These are phyloP conservation scores for Manduca sexta DNA, from an alignment of 1,140 invertebrate species.

Conservation along the genomic window DNA sequence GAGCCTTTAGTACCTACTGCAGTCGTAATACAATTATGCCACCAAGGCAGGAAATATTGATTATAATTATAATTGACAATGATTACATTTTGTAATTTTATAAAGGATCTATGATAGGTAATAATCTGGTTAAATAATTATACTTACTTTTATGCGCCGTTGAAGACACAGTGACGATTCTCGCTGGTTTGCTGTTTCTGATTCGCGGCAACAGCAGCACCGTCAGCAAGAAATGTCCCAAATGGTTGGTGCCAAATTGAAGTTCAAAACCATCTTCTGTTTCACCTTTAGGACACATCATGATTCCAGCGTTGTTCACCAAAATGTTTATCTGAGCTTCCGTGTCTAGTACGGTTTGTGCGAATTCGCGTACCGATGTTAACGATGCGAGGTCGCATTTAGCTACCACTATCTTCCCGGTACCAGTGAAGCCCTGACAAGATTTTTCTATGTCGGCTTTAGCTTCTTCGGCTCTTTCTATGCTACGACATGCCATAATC, in stretches of 20 bases:
- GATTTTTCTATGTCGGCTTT: conserved; percentile 63
- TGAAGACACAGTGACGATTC: conserved; percentile 75
- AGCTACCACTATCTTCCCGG: conserved; percentile 75
- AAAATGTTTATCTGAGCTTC: conserved; percentile 81
- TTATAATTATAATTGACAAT: no score
- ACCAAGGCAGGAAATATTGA: no score
- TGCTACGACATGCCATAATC: conserved; percentile 83
- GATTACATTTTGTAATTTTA: no score
- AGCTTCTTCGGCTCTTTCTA: conserved; percentile 71
- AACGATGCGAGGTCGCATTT: conserved; percentile 83
- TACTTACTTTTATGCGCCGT: conserved; percentile 63
- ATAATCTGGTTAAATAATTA: no score
- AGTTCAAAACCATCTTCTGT: conserved; percentile 90
- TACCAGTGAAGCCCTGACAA: conserved; percentile 60
- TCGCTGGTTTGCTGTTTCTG: conserved; percentile 74
- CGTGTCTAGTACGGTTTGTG: conserved; percentile 74
- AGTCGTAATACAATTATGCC: no score
- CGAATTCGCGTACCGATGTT: conserved; percentile 82
- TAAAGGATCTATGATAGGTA: no score
- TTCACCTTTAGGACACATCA: conserved; percentile 77
- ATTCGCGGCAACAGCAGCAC: conserved; percentile 82
- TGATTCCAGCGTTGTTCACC: conserved; percentile 89
- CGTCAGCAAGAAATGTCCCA: conserved; percentile 90
- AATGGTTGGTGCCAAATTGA: conserved; percentile 86
- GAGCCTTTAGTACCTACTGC: no score